phyloP scores from a whole-genome alignment of 2,113 vertebrate species.

The Ceuthmochares aereus region DNA sequence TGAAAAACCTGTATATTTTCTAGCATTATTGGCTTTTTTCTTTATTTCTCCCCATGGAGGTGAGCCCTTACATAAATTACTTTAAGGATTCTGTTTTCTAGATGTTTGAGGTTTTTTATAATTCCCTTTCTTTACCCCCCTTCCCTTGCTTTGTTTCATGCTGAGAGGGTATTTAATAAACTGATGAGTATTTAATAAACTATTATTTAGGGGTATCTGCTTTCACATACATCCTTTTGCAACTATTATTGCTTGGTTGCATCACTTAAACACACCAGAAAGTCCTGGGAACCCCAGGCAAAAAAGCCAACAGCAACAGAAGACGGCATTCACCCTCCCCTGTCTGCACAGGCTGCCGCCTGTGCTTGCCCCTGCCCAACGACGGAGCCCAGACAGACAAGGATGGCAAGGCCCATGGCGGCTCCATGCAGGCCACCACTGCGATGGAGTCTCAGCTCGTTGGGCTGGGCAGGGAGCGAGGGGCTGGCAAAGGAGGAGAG shows the following conservation, averaged over 20 bases:
- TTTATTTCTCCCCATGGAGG: slow-evolving; percentile 28
- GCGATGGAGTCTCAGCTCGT: background rate
- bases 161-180: background rate
- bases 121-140: background rate
- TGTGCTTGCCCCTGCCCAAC: fast-evolving
- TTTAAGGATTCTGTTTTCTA: background rate
- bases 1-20: slow-evolving; percentile 17
- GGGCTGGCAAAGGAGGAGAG: background rate
- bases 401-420: fast-evolving
- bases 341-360: fast-evolving
- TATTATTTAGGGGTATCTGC: background rate
- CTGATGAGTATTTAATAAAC: background rate
- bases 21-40: slow-evolving; percentile 47
- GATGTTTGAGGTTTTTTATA: background rate
- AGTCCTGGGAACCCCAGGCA: background rate
- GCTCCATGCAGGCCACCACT: fast-evolving
- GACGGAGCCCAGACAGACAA: background rate
- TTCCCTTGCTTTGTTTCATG: background rate
- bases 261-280: background rate
- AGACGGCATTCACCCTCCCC: background rate
- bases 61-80: slow-evolving; percentile 48
- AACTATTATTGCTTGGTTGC: background rate
- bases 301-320: background rate
- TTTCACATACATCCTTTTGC: background rate
- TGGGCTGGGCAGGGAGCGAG: fast-evolving